phyloP scores from a whole-genome alignment of 2,113 vertebrate genomes.

The Drymodes brunneopygia region DNA sequence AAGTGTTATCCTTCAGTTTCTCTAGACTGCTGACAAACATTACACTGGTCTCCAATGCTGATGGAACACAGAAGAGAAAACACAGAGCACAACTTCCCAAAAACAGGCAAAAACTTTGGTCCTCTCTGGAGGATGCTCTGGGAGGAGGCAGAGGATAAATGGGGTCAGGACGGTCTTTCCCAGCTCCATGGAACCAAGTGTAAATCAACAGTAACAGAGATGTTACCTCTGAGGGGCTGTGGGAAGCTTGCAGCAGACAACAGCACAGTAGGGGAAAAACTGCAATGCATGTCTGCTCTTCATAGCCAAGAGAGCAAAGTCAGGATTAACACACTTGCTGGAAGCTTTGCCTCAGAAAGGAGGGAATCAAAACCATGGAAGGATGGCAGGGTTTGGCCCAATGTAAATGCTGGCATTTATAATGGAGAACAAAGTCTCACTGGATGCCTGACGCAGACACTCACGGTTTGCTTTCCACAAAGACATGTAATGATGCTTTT shows the following conservation, averaged over 20 bases:
- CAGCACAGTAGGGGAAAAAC: neutral
- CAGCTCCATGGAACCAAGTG: neutral
- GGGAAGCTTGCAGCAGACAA: neutral
- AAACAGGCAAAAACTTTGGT: neutral
- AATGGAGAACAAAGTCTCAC: neutral
- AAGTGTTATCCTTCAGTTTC: constrained; percentile 12
- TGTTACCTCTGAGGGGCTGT: neutral
- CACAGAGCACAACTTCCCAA: neutral
- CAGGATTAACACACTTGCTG: neutral
- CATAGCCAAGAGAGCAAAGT: neutral
- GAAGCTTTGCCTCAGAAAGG: neutral
- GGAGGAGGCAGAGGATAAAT: neutral
- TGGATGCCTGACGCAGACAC: neutral
- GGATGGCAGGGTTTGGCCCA: neutral
- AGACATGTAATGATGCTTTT: neutral
- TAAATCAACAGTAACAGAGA: neutral
- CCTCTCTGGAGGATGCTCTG: neutral
- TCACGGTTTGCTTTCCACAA: neutral
- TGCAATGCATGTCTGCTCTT: neutral
- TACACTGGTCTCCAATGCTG: neutral
- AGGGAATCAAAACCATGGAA: neutral
- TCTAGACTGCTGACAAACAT: constrained; percentile 1
- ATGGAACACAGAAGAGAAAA: constrained; percentile 12
- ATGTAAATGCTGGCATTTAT: neutral
- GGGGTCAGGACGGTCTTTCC: neutral